Base-by-base conservation (phyloP, 2,888 invertebrate species). In the Lasius fuliginosus region DNA sequence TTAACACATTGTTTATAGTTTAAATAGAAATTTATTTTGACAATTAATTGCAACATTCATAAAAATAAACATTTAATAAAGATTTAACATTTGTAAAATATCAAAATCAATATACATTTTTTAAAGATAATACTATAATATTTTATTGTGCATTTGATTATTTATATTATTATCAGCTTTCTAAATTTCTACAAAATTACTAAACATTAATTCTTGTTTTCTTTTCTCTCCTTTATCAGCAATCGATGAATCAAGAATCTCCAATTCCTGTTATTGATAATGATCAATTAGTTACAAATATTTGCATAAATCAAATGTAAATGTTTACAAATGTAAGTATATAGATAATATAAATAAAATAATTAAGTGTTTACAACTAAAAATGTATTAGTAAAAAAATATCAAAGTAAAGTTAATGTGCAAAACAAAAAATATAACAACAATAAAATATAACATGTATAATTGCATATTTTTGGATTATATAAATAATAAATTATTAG, bases 21-120 rank as follows among this genome's bases (percentile, higher is more conserved):
- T 65, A 65, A 53, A 65, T 49, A 27, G 53, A 53, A 36, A 76
- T 65, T 23, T 76, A 76, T 53, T 49, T 75, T 64, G 36, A 36
- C 46, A 49, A 3, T 11, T 33, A 12, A 49, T 9, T 9, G 5
- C 1, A 69, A 33, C 33, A 33, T 5, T 36, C 2, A 58, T 33
- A 33, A 65, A 53, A 27, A 23, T 56, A 36, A 71, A 18, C 8
- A 27, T n/a, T 62, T 30, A n/a, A 15, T 9, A 12, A 42, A 60
- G 3, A 15, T 49, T 33, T 62, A 5, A 64, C 3, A 46, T 8
- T 2, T 15, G 3, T 18, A 1, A 58, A 18, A 27, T 27, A 58
- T 27, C 1, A 65, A 53, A 76, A 36, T 53, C 12, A 27, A 76
- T 40, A 64, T 46, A 8, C 2, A 65, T 33, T 4, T 23, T 3